Evolutionary conservation across 2,797 vertebrate genomes (phyloP), one percentile per base, ranked within the genome.

Genomic region (Macrochelys suwanniensis): DNA sequence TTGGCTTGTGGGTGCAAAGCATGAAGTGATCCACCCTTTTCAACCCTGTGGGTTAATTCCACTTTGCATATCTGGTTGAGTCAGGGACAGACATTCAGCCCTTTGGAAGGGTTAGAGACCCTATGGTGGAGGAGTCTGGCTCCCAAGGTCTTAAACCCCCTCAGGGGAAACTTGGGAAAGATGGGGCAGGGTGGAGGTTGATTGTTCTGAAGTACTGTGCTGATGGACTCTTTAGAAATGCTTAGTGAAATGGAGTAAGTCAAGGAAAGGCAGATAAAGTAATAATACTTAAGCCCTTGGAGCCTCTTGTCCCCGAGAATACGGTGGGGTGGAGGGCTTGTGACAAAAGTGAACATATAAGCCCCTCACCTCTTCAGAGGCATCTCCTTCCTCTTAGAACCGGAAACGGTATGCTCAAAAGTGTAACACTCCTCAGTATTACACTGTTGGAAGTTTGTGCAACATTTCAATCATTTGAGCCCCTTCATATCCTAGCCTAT

Each of bases 241-340:
- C 0, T 13, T 47, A 77, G 26, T 53, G 21, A 28, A 15, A 50
- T 76, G 68, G 10, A 31, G 0, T 17, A 16, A 33, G 47, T 17
- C 80, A 49, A n/a, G 19, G 21, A 81, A n/a, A 79, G 16, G 12
- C 51, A 87, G 79, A 54, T 0, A 1, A 53, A 53, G 33, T 76
- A 50, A 59, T 76, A 50, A 59, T 11, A 23, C 5, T 1, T 0
- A 47, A 90, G 2, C 11, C 84, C 10, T 31, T 3, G 57, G 37
- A 86, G 7, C 5, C 25, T 37, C 2, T 11, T 12, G 12, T 28
- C 13, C 13, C 6, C 31, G 8, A 17, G 33, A 42, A 5, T 23
- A 23, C 1, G 2, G 28, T 17, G 49, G 25, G 11, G 11, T 26
- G 68, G 3, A 23, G 31, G 37, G 56, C 13, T 7, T 82, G 31